phyloP scores from a whole-genome alignment of 2,888 invertebrate genomes.

The Linnaemya tessellans region DNA sequence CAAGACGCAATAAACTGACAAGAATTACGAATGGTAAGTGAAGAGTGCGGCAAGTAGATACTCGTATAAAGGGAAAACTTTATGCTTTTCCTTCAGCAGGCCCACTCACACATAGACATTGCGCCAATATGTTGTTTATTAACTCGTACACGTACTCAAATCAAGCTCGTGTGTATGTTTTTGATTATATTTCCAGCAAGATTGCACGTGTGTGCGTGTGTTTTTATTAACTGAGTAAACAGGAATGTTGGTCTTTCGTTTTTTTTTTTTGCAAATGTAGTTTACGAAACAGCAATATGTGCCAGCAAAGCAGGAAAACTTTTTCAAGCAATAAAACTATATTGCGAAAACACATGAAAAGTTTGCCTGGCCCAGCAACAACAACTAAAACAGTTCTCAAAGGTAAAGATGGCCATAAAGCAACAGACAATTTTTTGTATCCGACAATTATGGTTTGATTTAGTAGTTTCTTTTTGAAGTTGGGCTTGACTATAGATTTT shows the following conservation, averaged over 20 bases:
- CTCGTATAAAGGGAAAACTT: conserved; percentile 12
- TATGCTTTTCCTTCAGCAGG: background rate
- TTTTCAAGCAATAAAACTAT: conserved; percentile 30
- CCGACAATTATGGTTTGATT: background rate
- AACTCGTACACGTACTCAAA: conserved; percentile 9
- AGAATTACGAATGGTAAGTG: conserved; percentile 89
- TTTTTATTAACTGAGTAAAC: conserved; percentile 6
- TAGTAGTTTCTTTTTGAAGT: background rate
- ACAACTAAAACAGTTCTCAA: conserved; percentile 15
- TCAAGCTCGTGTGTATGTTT: conserved; percentile 43
- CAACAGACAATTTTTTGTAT: background rate
- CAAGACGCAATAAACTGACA: conserved; percentile 90
- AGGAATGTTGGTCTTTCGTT: conserved; percentile 6
- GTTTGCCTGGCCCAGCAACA: conserved; percentile 13
- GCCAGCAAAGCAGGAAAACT: conserved; percentile 19
- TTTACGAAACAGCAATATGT: background rate
- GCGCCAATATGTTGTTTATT: background rate
- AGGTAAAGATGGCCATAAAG: conserved; percentile 7
- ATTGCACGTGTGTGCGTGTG: background rate
- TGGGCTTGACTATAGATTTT: background rate
- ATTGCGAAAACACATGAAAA: conserved; percentile 34
- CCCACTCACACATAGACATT: background rate
- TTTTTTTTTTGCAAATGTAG: background rate
- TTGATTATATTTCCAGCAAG: background rate
- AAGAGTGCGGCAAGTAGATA: conserved; percentile 2